These are phyloP conservation scores for Barbus barbus DNA, from an alignment of 2,113 vertebrate species.

Conservation along the genomic window DNA sequence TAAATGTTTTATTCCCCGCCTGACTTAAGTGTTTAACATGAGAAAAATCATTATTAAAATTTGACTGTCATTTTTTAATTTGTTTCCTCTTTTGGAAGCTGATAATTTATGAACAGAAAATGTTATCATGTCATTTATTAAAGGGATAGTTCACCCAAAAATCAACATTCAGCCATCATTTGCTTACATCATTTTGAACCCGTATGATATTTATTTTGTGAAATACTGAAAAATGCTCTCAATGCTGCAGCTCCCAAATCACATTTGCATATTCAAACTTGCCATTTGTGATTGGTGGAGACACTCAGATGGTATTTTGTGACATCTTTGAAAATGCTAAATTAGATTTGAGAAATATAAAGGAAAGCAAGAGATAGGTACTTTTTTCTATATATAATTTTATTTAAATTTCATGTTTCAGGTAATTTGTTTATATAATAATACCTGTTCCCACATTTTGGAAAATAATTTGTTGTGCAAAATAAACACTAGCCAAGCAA, in stretches of 20 bases:
- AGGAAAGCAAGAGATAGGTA: not conserved
- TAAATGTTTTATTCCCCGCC: not conserved
- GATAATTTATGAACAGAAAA: not conserved
- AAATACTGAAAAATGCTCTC: not conserved
- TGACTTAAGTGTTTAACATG: not conserved
- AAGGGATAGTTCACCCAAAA: not conserved
- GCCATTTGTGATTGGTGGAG: not conserved
- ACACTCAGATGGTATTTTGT: not conserved
- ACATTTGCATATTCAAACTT: not conserved
- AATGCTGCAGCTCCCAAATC: not conserved
- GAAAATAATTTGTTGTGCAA: no score
- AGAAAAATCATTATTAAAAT: not conserved
- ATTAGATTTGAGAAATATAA: not conserved
- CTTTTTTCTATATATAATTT: no score
- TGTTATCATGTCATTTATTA: not conserved
- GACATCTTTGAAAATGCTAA: not conserved
- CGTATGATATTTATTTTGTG: not conserved
- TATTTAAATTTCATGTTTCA: no score
- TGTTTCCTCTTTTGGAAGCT: not conserved
- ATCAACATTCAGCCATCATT: not conserved
- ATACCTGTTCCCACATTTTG: no score
- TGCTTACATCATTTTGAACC: not conserved
- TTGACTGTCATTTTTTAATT: not conserved
- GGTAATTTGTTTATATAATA: no score
- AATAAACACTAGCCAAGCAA: no score